Percentiles rank a stretch among this genome's conserved stretches.
These are phyloP conservation scores for Syndactyla subalaris DNA, from an alignment of 2,797 vertebrate species.

Conservation along the genomic window DNA sequence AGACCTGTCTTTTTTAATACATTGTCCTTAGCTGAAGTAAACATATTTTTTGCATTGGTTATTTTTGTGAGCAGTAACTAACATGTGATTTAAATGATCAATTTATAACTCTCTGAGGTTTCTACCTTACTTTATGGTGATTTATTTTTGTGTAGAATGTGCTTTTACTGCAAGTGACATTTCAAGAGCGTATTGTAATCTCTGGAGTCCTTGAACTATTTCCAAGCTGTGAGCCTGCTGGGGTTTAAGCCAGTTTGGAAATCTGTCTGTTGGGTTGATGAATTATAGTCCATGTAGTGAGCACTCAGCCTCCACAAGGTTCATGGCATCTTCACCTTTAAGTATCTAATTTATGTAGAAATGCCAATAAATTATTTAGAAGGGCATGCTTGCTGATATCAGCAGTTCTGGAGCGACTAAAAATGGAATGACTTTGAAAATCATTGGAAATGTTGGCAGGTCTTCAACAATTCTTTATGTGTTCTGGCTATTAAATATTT, in stretches of 20 bases:
- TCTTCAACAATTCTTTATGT: background rate
- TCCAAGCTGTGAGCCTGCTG: conserved; percentile 3
- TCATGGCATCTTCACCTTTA: conserved; percentile 63
- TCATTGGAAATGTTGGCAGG: conserved; percentile 35
- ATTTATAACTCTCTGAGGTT: conserved; percentile 20
- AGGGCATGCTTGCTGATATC: conserved; percentile 57
- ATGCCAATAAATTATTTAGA: conserved; percentile 69
- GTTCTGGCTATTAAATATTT: background rate
- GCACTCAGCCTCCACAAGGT: conserved; percentile 30
- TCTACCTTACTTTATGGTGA: conserved; percentile 26
- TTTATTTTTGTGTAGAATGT: conserved; percentile 34
- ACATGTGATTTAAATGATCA: background rate
- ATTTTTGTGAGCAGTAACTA: conserved; percentile 19
- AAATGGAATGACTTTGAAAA: conserved; percentile 45
- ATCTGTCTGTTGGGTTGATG: conserved; percentile 43
- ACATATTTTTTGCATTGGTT: background rate
- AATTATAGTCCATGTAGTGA: conserved; percentile 22
- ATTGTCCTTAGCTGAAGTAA: background rate
- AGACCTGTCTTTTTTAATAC: background rate
- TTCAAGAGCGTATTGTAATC: background rate
- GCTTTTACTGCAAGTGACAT: conserved; percentile 26
- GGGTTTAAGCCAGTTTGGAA: conserved; percentile 42
- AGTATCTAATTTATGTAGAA: conserved; percentile 72
- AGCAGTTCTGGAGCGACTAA: conserved; percentile 49
- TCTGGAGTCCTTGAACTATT: conserved; percentile 42